These are phyloP conservation scores for Sesamia inferens DNA, from an alignment of 2,888 invertebrate genomes.

Conservation along the genomic window DNA sequence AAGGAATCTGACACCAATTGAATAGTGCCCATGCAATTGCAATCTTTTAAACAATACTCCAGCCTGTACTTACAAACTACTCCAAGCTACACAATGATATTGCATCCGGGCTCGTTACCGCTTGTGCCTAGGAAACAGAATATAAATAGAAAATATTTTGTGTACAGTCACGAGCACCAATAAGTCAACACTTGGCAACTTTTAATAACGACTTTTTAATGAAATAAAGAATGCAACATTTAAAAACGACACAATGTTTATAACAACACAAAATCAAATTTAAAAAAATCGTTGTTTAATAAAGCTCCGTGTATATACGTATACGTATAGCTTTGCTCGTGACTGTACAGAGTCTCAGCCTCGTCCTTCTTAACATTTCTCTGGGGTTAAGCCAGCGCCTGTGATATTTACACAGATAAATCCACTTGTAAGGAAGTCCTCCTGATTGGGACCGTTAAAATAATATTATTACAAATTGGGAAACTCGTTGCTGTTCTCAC, in stretches of 20 bases:
- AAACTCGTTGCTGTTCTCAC: conserved; percentile 8
- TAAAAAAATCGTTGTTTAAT: too few species aligned
- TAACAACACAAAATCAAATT: too few species aligned
- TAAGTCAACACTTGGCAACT: too few species aligned
- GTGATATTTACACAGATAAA: conserved; percentile 9
- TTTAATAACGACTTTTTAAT: too few species aligned
- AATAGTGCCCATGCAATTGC: neutral
- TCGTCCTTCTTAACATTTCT: neutral
- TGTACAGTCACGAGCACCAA: neutral
- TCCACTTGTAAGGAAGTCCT: neutral
- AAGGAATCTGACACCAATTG: neutral
- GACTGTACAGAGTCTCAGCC: neutral
- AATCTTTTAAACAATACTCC: neutral
- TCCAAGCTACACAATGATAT: conserved; percentile 4
- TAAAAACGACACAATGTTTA: too few species aligned
- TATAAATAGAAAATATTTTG: conserved; percentile 19
- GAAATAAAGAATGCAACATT: too few species aligned
- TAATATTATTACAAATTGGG: conserved; percentile 44
- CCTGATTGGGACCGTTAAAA: conserved; percentile 16
- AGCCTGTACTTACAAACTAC: neutral
- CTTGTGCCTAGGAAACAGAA: conserved; percentile 13
- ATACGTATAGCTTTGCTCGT: too few species aligned
- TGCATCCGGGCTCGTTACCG: conserved; percentile 1
- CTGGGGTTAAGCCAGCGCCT: conserved; percentile 7
- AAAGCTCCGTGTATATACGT: too few species aligned